These are phyloP conservation scores for Montipora capricornis DNA, from an alignment of 64 coral and sea anemone species.

Conservation along the genomic window DNA sequence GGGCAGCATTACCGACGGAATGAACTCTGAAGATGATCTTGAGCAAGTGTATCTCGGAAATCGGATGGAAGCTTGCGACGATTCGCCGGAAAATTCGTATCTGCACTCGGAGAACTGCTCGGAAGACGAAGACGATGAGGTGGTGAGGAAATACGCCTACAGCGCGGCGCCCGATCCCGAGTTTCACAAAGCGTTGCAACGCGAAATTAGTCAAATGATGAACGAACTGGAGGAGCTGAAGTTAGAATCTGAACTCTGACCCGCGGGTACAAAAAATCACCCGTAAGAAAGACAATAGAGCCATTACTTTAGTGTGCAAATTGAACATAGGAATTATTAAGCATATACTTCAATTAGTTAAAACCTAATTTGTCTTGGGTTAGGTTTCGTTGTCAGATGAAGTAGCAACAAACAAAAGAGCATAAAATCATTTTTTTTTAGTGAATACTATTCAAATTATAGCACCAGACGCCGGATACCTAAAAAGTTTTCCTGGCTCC, in stretches of 20 bases:
- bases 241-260: constrained; percentile 61
- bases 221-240: constrained; percentile 65
- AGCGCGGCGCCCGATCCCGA: constrained; percentile 42
- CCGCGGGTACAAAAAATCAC: not conserved
- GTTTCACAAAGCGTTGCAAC: constrained; percentile 57
- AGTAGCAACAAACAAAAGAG: too few relatives aligned
- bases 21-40: constrained; percentile 85
- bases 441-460: too few relatives aligned
- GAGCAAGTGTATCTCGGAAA: constrained; percentile 92
- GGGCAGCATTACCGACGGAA: constrained; percentile 85
- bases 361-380: too few relatives aligned
- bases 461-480: too few relatives aligned
- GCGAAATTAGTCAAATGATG: constrained; percentile 72
- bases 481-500: too few relatives aligned
- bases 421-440: too few relatives aligned
- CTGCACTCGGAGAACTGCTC: constrained; percentile 91
- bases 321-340: too few relatives aligned
- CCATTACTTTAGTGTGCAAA: too few relatives aligned
- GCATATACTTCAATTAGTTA: not conserved
- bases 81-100: constrained; percentile 93
- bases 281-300: not conserved
- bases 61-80: constrained; percentile 88
- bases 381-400: too few relatives aligned
- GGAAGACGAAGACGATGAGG: constrained; percentile 76
- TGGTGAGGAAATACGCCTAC: not conserved